phyloP scores from a whole-genome alignment of 2,113 vertebrate species.

The Gymnogyps californianus region DNA sequence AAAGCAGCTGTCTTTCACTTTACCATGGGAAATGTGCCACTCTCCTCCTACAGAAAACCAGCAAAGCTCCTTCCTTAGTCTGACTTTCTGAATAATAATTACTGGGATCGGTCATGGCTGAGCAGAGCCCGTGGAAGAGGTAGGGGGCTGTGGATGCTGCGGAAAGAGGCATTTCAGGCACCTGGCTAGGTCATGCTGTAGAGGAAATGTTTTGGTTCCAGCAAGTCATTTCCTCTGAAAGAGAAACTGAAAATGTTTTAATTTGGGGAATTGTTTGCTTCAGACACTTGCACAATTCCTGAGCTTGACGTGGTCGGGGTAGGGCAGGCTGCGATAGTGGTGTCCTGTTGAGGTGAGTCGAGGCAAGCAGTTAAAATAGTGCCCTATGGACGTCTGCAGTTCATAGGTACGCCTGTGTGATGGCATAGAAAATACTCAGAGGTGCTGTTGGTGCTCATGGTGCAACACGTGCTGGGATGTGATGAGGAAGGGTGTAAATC shows the following conservation, averaged over 20 bases:
- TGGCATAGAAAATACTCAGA: rapidly evolving
- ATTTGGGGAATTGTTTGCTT: neutral
- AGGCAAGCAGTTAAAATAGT: neutral
- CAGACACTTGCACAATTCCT: neutral
- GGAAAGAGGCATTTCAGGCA: rapidly evolving
- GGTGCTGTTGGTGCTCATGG: neutral
- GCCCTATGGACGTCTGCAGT: neutral
- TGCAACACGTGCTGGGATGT: neutral
- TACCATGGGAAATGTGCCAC: rapidly evolving
- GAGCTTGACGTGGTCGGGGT: rapidly evolving
- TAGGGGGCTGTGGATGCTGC: neutral
- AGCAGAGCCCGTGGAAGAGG: neutral
- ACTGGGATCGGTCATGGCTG: rapidly evolving
- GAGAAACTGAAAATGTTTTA: neutral
- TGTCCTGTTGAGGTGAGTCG: too few relatives aligned
- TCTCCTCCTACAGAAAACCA: neutral
- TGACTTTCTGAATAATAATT: rapidly evolving
- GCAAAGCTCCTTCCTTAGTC: neutral
- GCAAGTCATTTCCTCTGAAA: neutral
- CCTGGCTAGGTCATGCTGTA: rapidly evolving
- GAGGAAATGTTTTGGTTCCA: neutral
- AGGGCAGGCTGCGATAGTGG: neutral
- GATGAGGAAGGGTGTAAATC: neutral
- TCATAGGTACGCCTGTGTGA: rapidly evolving
- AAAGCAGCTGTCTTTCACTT: neutral